Conservation (phyloP, 2,888 invertebrate genomes). For the Drosophila austrosaltans region DNA sequence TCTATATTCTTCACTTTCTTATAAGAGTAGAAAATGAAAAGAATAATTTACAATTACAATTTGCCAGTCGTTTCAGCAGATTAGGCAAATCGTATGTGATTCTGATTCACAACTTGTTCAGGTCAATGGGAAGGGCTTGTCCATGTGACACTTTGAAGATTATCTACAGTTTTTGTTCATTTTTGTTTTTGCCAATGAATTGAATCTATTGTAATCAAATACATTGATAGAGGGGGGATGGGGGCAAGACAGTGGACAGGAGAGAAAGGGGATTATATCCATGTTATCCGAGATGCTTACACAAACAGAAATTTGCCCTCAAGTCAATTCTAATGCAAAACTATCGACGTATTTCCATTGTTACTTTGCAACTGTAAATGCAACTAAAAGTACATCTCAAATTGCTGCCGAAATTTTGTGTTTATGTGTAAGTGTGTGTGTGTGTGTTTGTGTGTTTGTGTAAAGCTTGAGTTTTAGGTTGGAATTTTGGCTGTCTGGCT, state of each 20-base stretch:
- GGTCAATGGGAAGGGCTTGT: not conserved
- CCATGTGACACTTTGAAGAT: not conserved
- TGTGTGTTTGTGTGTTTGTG: not conserved
- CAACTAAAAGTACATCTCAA: conserved; percentile 5
- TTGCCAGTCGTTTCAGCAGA: too few species aligned
- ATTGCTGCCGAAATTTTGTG: not conserved
- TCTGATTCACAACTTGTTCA: conserved; percentile 6
- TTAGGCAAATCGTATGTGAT: not conserved
- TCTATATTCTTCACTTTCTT: too few species aligned
- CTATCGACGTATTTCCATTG: conserved; percentile 2
- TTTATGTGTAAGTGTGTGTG: not conserved
- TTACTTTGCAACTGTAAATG: conserved; percentile 5
- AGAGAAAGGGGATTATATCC: conserved; percentile 11
- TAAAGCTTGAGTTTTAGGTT: not conserved
- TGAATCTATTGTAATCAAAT: conserved; percentile 15
- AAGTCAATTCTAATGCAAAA: not conserved
- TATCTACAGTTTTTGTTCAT: not conserved
- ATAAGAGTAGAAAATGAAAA: too few species aligned
- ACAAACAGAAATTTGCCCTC: conserved; percentile 12
- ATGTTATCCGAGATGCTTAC: conserved; percentile 44
- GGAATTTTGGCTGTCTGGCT: conserved; percentile 1
- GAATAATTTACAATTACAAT: too few species aligned
- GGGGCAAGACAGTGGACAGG: too few species aligned
- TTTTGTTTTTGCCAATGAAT: not conserved
- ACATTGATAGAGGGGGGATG: too few species aligned